These are phyloP conservation scores for Portevinia maculata DNA, from an alignment of 2,888 invertebrate genomes.

Conservation along the genomic window DNA sequence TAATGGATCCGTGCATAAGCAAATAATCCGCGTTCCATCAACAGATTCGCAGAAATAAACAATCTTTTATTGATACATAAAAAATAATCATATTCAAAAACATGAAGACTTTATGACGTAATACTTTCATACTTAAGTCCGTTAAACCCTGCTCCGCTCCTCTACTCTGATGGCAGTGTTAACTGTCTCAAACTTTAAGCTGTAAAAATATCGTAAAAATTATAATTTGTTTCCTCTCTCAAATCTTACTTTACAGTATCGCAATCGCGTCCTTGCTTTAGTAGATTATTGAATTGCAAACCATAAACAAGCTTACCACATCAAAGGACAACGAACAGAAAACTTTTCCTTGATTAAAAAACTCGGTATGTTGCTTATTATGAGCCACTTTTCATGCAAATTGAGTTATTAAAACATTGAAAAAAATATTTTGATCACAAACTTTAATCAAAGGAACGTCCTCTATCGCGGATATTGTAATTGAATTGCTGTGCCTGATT, in stretches of 20 bases:
- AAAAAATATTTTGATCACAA: neutral
- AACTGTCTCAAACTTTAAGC: constrained; percentile 31
- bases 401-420: neutral
- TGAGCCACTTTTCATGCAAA: neutral
- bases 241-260: constrained; percentile 2
- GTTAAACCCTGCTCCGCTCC: neutral
- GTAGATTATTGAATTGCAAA: constrained; percentile 17
- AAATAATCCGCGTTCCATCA: neutral
- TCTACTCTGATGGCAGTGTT: neutral
- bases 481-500: constrained; percentile 10
- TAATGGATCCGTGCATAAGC: neutral
- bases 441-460: constrained; percentile 12
- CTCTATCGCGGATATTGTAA: constrained; percentile 32
- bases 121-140: neutral
- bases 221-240: neutral
- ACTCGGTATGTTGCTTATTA: neutral
- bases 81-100: constrained; percentile 7
- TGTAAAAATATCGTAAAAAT: constrained; percentile 18
- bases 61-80: neutral
- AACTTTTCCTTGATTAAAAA: neutral
- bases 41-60: neutral
- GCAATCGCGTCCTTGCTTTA: neutral
- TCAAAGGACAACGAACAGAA: neutral
- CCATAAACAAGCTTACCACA: constrained; percentile 3
- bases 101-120: neutral